Base-by-base conservation (phyloP, 2,797 vertebrate species). In the Agapornis canus region DNA sequence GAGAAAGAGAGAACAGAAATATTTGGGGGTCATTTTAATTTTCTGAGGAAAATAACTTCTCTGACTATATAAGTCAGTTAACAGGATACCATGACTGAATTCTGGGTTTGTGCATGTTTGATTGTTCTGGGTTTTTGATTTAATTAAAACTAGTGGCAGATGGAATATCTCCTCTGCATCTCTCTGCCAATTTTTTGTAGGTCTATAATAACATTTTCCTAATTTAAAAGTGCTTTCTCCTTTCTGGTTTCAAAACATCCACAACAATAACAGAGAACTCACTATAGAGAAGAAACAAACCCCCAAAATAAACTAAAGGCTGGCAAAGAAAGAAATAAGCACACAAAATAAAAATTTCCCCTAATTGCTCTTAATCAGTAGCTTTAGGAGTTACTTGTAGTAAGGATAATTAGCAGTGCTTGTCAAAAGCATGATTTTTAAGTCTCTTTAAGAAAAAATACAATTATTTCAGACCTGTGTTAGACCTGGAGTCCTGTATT, bases 91-190 rank as follows among this genome's bases (percentile, higher is more conserved):
- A 31, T 19, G n/a, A 88, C n/a, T 70, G 52, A 54, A 48, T 86
- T 86, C 42, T 73, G 42, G 7, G 2, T 66, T 82, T 85, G 52
- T 64, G 14, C 10, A n/a, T 56, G 12, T 68, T 89, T 72, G 29
- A 65, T 73, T 71, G 31, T 92, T 91, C 86, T n/a, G 51, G 40
- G 20, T 1, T 92, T 91, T 63, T 95, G 63, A 92, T 93, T 93
- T 89, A 85, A 93, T 89, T 95, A 90, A 92, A 94, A 82, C 64
- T 68, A 64, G 43, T n/a, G 22, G 71, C 86, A 94, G 88, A 92
- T 89, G 68, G 71, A 86, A 85, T 94, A 90, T 89, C 70, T 90
- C 84, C 59, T 86, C 82, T 57, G 21, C 90, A 76, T 73, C 5
- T 76, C 32, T 63, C 78, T 89, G 61, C 81, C 89, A 94, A 68